Conservation (phyloP, 2,797 vertebrate genomes). For the Diplodus puntazzo region DNA sequence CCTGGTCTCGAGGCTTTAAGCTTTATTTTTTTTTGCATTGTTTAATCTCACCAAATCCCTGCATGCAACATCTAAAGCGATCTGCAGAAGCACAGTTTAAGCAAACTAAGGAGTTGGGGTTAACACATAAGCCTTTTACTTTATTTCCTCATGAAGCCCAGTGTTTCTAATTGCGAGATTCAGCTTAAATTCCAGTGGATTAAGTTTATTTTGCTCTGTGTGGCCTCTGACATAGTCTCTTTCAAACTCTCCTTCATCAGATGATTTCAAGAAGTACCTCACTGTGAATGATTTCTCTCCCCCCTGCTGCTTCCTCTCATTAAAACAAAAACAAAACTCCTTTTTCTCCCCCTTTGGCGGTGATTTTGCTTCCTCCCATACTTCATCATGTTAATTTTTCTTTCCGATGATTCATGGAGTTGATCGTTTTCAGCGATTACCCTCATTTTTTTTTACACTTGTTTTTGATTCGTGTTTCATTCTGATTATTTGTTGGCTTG, state of each 20-base stretch:
- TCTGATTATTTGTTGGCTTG: no score
- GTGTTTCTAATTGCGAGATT: conserved; percentile 18
- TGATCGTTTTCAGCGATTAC: background rate
- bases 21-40: conserved; percentile 15
- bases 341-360: no score
- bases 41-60: conserved; percentile 39
- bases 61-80: conserved; percentile 5
- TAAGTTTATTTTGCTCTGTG: background rate
- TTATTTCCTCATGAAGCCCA: background rate
- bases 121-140: conserved; percentile 5
- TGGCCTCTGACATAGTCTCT: conserved; percentile 5
- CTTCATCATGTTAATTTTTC: background rate
- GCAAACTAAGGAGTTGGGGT: conserved; percentile 12
- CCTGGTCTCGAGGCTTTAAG: conserved; percentile 11
- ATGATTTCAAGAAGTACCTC: background rate
- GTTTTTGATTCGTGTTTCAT: no score
- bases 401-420: background rate
- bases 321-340: background rate
- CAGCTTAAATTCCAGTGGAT: background rate
- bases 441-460: no score
- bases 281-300: background rate
- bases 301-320: background rate
- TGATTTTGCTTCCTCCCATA: background rate
- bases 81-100: conserved; percentile 24
- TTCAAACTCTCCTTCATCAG: background rate